Evolutionary conservation across 1,140 invertebrate species (phyloP), one percentile per base, ranked within the genome.

Genomic region (Plectrocnemia conspersa): DNA sequence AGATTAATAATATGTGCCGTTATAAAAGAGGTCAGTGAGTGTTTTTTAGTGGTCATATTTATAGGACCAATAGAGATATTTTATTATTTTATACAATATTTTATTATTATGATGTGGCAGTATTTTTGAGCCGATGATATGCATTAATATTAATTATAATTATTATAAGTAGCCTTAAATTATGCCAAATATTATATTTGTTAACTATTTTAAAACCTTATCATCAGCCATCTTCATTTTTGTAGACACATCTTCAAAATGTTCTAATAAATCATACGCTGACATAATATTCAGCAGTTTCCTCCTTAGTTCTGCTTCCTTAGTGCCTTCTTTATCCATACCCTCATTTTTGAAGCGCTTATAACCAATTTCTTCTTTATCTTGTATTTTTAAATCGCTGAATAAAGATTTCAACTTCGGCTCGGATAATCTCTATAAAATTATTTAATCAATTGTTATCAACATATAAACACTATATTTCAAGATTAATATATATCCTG

Each of bases 371-470:
- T 96, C 91, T 69, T 93, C 86, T 75, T 93, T 93, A 64, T 97
- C 93, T 52, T 96, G 92, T 35, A 93, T 81, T 74, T 89, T 91
- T 0, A 97, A 69, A 66, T 95, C 92, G 66, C 86, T 88, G 62
- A 87, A 91, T 11, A 96, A 67, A 0, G 88, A 89, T 63, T 89
- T 89, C 4, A 96, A 69, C 69, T 93, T 94, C 4, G 81, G 74
- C 63, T 91, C 86, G 6, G 88, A 83, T 19, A 96, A 68, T 60
- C 87, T 79, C 91, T 95, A 64, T 4, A 76, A 57, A 25, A 40
- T 24, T 21, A 23, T 2, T 25, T 22, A 15, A 21, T 1, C 9
- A 19, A 13, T 13, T 10, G 13, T 52, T 35, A 23, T 11, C 42
- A 11, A 19, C 22, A 23, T 19, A 19, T 23, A 41, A 40, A 53